A percentile compares a stretch with the other conserved stretches of the same genome.
Conservation (phyloP, 2,113 vertebrate genomes). For the Colinus virginianus region DNA sequence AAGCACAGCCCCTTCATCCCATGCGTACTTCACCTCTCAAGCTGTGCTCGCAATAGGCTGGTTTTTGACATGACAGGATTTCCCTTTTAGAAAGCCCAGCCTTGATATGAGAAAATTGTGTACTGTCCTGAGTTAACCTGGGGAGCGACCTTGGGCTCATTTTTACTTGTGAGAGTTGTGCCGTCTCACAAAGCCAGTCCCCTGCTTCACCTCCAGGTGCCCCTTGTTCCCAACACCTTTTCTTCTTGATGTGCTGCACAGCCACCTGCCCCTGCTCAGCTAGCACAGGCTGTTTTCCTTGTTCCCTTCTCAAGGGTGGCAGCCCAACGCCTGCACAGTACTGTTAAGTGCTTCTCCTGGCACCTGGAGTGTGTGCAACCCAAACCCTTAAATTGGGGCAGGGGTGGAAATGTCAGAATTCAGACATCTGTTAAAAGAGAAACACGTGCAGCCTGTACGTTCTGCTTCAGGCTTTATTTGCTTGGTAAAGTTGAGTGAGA, state of each 20-base stretch:
- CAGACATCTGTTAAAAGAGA: background rate
- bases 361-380: background rate
- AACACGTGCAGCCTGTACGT: background rate
- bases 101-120: accelerated
- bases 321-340: background rate
- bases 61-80: accelerated
- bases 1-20: background rate
- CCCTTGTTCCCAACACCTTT: background rate
- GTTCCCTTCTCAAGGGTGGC: background rate
- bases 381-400: background rate
- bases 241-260: background rate
- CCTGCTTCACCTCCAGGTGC: background rate
- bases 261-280: background rate
- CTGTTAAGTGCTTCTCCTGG: background rate
- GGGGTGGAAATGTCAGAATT: background rate
- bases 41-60: accelerated
- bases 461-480: constrained; percentile 56
- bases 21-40: background rate
- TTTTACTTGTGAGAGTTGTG: accelerated
- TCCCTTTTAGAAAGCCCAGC: background rate
- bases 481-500: background rate
- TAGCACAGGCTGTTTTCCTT: background rate
- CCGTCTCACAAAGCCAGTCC: background rate
- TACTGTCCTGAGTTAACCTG: background rate
- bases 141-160: background rate